These are phyloP conservation scores for Maniola hyperantus DNA, from an alignment of 2,888 invertebrate genomes.

Conservation along the genomic window DNA sequence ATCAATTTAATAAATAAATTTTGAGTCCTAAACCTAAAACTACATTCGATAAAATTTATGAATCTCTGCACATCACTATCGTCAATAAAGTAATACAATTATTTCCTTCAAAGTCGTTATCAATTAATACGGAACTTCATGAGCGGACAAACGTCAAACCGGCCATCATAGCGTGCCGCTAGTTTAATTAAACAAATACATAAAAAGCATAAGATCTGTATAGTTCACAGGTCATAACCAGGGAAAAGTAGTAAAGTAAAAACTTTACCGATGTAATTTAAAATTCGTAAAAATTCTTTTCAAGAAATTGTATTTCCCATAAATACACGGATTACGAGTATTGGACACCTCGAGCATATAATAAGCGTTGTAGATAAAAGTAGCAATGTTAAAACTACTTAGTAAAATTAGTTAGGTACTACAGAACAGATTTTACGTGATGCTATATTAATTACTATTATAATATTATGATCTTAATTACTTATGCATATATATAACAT, in stretches of 20 bases:
- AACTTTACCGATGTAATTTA: neutral
- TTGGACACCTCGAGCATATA: neutral
- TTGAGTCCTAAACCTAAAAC: too few species aligned
- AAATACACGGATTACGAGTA: neutral
- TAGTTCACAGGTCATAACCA: too few species aligned
- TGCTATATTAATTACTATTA: conserved; percentile 54
- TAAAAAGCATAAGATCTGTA: too few species aligned
- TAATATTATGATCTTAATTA: conserved; percentile 67
- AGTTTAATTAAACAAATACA: too few species aligned
- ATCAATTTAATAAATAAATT: too few species aligned
- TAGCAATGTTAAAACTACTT: conserved; percentile 78
- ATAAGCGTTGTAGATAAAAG: conserved; percentile 42
- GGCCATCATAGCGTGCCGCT: too few species aligned
- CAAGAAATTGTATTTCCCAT: neutral
- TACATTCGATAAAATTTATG: too few species aligned
- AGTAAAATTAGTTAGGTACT: conserved; percentile 55
- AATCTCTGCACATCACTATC: too few species aligned
- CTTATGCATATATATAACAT: conserved; percentile 80
- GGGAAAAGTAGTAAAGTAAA: neutral
- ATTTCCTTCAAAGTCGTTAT: too few species aligned
- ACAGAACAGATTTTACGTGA: conserved; percentile 69
- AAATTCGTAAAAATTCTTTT: neutral
- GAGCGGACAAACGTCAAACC: too few species aligned
- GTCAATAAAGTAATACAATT: too few species aligned
- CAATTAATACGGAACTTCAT: too few species aligned